phyloP scores from a whole-genome alignment of 2,888 invertebrate species.

The Sphecodes monilicornis region DNA sequence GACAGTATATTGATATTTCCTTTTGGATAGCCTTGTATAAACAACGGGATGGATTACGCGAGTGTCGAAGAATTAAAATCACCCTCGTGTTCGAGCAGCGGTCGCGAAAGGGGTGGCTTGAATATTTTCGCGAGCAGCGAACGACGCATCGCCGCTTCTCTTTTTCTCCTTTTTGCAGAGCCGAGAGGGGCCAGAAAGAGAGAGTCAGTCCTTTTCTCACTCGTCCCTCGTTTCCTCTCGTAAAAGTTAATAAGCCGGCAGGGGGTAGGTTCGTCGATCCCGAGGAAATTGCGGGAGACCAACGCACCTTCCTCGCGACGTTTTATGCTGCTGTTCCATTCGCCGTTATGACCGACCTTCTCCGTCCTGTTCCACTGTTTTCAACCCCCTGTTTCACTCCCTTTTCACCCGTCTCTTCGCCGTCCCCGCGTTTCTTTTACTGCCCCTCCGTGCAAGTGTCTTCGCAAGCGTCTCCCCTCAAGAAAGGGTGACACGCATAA shows the following conservation, averaged over 20 bases:
- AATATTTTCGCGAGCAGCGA: constrained; percentile 45
- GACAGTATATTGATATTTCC: neutral
- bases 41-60: constrained; percentile 13
- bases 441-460: constrained; percentile 18
- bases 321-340: constrained; percentile 75
- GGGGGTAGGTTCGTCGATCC: constrained; percentile 78
- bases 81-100: constrained; percentile 2
- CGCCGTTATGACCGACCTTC: constrained; percentile 69
- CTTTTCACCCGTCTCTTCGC: constrained; percentile 11
- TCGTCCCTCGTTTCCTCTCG: constrained; percentile 65
- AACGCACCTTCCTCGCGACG: constrained; percentile 65
- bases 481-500: constrained; percentile 59
- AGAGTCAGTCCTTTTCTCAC: constrained; percentile 8
- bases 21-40: neutral
- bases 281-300: constrained; percentile 78
- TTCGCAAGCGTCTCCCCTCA: neutral
- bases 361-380: constrained; percentile 37
- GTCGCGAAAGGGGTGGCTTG: neutral
- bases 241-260: constrained; percentile 81
- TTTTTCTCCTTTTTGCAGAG: neutral
- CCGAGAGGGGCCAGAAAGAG: neutral
- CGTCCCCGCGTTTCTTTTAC: constrained; percentile 43
- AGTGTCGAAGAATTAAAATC: constrained; percentile 33
- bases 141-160: constrained; percentile 26
- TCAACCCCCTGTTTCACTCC: constrained; percentile 30